Evolutionary conservation across 2,113 vertebrate species (phyloP).

Genomic region (Actenoides lindsayi): DNA sequence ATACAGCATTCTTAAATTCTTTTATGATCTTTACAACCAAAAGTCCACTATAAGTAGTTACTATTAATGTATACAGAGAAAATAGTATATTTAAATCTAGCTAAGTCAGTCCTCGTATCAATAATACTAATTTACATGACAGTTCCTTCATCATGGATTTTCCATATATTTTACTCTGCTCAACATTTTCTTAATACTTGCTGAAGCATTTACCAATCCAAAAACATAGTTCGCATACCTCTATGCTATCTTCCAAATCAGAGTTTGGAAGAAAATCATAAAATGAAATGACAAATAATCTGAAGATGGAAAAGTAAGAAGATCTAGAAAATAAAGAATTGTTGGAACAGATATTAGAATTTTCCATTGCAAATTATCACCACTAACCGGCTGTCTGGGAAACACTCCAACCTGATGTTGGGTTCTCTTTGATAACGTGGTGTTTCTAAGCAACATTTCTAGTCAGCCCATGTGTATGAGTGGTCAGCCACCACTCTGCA

Average conservation of each 20-base stretch:
- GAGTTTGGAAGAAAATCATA: neutral
- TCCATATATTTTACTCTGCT: neutral
- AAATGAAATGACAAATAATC: conserved; percentile 28
- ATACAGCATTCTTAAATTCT: neutral
- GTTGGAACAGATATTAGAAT: conserved; percentile 70
- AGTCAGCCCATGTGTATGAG: neutral
- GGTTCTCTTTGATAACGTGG: conserved; percentile 68
- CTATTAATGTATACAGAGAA: neutral
- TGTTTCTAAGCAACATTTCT: conserved; percentile 69
- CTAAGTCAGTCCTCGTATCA: neutral
- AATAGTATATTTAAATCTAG: neutral
- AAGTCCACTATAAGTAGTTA: neutral
- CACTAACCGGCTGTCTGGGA: conserved; percentile 71
- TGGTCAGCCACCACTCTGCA: conserved; percentile 54
- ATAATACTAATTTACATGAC: neutral
- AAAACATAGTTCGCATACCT: neutral
- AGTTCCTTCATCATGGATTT: neutral
- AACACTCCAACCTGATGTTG: conserved; percentile 69
- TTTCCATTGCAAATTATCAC: conserved; percentile 74
- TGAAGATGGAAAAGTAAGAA: conserved; percentile 47
- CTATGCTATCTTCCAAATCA: neutral
- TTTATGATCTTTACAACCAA: neutral
- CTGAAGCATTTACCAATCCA: neutral
- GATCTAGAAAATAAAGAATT: conserved; percentile 66
- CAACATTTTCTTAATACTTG: neutral